These are phyloP conservation scores for Lepus oiostolus DNA, from an alignment of 2,797 vertebrate species.

Conservation along the genomic window DNA sequence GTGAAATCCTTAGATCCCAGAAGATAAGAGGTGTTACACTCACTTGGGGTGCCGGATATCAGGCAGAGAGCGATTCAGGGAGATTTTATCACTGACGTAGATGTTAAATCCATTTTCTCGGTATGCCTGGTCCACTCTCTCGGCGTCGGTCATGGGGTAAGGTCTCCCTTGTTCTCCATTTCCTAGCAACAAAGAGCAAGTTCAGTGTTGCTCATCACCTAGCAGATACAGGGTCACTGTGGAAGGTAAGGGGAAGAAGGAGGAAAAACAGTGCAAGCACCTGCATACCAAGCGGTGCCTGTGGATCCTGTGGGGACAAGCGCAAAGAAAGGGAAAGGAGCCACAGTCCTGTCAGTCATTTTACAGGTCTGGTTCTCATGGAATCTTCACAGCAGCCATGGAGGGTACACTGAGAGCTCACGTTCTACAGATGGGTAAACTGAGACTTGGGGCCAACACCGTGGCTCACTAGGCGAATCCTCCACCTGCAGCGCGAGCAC, in stretches of 20 bases:
- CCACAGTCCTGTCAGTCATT: neutral
- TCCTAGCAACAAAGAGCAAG: slow-evolving; percentile 88
- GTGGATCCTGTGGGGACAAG: neutral
- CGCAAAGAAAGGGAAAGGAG: neutral
- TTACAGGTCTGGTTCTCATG: neutral
- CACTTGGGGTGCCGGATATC: slow-evolving; percentile 97
- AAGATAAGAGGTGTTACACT: slow-evolving; percentile 85
- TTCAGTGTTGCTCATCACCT: neutral
- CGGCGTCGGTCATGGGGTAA: slow-evolving; percentile 94
- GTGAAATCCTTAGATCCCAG: slow-evolving; percentile 4
- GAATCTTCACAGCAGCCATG: neutral
- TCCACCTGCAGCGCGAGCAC: no score
- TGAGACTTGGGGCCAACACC: neutral
- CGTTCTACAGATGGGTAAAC: neutral
- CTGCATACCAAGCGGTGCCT: neutral
- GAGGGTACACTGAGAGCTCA: neutral
- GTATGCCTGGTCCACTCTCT: slow-evolving; percentile 96
- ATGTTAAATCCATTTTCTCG: slow-evolving; percentile 99
- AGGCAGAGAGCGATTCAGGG: slow-evolving; percentile 96
- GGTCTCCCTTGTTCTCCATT: slow-evolving; percentile 96
- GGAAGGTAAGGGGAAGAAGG: neutral
- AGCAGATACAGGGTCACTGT: neutral
- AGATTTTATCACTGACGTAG: slow-evolving; percentile 97
- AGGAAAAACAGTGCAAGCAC: neutral
- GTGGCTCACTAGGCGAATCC: no score